Evolutionary conservation across 2,113 vertebrate species (phyloP).

Genomic region (Lepus europaeus): DNA sequence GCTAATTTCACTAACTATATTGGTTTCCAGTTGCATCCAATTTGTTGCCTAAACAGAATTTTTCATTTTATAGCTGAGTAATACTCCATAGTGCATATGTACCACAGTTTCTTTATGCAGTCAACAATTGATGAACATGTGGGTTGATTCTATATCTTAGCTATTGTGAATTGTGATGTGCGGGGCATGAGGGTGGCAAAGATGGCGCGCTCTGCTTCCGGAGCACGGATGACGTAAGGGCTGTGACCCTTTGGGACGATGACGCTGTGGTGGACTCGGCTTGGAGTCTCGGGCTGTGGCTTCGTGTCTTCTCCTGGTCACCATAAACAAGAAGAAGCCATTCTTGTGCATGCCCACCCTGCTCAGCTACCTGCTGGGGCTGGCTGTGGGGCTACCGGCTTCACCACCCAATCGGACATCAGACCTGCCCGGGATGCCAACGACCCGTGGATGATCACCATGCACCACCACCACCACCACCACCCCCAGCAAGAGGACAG

Average conservation of each 20-base stretch:
- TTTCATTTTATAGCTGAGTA: no score
- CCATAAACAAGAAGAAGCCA: constrained; percentile 97
- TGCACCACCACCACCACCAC: constrained; percentile 82
- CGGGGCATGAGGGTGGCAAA: no score
- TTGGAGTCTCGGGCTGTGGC: no score
- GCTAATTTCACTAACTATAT: no score
- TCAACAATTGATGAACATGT: no score
- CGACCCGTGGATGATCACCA: constrained; percentile 98
- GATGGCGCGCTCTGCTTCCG: background rate
- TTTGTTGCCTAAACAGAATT: no score
- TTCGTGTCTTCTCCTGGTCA: background rate
- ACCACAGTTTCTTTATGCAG: no score
- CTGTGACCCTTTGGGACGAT: background rate
- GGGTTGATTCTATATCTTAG: no score
- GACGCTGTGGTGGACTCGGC: accelerated
- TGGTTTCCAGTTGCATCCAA: no score
- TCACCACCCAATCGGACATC: constrained; percentile 98
- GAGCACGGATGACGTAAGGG: background rate
- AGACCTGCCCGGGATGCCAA: constrained; percentile 98
- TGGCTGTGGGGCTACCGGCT: constrained; percentile 98
- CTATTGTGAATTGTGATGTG: no score
- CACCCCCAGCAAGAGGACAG: constrained; percentile 96
- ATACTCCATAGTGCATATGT: no score
- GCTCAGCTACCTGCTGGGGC: constrained; percentile 96
- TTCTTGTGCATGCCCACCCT: constrained; percentile 98